These are phyloP conservation scores for Lithophane leautieri DNA, from an alignment of 2,888 invertebrate genomes.

Conservation along the genomic window DNA sequence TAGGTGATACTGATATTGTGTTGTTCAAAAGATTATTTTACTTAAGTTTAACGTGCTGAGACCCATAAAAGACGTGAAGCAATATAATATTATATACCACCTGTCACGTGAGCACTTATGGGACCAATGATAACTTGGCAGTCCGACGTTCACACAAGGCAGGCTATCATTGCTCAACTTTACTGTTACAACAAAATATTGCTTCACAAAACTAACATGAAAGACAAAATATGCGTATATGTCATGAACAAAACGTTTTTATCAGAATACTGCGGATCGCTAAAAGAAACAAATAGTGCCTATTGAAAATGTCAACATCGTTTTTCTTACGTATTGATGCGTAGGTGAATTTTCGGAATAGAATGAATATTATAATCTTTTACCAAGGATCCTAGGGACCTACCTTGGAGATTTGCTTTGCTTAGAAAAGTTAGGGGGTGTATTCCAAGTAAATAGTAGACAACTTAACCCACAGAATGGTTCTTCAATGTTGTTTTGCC, in stretches of 20 bases:
- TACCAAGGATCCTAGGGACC: background rate
- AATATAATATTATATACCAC: background rate
- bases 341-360: constrained; percentile 17
- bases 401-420: background rate
- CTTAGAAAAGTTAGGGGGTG: background rate
- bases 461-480: background rate
- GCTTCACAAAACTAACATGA: no score
- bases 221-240: background rate
- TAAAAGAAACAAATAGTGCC: constrained; percentile 15
- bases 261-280: background rate
- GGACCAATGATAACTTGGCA: no score
- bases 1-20: constrained; percentile 7
- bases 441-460: background rate
- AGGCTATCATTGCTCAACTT: background rate
- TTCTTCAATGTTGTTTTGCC: background rate
- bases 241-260: constrained; percentile 1
- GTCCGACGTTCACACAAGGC: no score
- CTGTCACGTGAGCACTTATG: no score
- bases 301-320: constrained; percentile 23
- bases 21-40: background rate
- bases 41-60: background rate
- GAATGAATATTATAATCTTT: constrained; percentile 3
- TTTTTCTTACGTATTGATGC: constrained; percentile 19
- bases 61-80: no score
- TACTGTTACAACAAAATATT: no score